Evolutionary conservation across 2,888 invertebrate genomes (phyloP).

Genomic region (Hirudinaria manillensis): DNA sequence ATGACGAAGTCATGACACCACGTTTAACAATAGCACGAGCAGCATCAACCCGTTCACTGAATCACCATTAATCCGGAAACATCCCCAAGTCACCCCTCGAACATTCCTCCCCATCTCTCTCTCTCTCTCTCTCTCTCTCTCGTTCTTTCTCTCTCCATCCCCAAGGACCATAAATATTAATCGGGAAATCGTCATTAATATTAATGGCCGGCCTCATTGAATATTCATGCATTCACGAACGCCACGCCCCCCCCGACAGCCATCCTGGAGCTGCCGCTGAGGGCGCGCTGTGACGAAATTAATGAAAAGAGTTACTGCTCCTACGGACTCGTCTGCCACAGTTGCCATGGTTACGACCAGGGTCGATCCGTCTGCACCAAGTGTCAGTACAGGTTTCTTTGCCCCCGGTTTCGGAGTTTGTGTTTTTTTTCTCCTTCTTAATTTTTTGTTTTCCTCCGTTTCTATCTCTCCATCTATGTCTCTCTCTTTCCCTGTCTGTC

Average conservation of each 20-base stretch:
- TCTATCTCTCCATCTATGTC: no score
- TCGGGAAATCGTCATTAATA: neutral
- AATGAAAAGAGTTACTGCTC: conserved; percentile 37
- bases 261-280: conserved; percentile 33
- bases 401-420: no score
- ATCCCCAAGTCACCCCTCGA: neutral
- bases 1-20: no score
- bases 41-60: no score
- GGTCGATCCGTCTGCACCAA: conserved; percentile 31
- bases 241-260: conserved; percentile 29
- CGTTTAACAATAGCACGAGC: no score
- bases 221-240: conserved; percentile 1
- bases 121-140: neutral
- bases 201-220: neutral
- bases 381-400: conserved; percentile 32
- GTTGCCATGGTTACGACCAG: conserved; percentile 28
- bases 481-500: no score
- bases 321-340: conserved; percentile 36
- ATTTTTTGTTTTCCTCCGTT: no score
- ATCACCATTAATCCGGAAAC: conserved; percentile 7
- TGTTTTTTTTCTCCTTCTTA: no score
- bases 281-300: conserved; percentile 36
- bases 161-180: neutral
- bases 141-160: neutral
- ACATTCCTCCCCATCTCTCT: neutral